Evolutionary conservation across 2,797 vertebrate species (phyloP).

Genomic region (Coregonus suidteri): DNA sequence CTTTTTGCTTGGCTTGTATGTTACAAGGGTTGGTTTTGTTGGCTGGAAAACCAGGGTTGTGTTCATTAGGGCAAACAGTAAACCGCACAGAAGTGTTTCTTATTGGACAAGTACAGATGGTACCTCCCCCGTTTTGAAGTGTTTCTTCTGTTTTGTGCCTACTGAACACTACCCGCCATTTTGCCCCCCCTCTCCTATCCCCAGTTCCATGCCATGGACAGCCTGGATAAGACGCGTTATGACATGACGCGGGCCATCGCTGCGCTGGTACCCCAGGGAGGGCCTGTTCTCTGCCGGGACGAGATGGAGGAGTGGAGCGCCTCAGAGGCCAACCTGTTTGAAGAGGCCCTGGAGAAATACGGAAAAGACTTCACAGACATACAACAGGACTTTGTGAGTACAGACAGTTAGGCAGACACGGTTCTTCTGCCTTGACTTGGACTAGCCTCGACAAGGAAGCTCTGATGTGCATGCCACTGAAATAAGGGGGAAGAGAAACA

Average conservation of each 20-base stretch:
- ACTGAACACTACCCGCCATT: not conserved
- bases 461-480: not conserved
- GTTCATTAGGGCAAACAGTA: not conserved
- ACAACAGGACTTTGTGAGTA: slow-evolving; percentile 97
- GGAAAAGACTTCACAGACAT: slow-evolving; percentile 98
- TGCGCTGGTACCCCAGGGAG: slow-evolving; percentile 94
- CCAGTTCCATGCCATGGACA: slow-evolving; percentile 98
- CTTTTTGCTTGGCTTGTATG: not conserved
- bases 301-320: slow-evolving; percentile 99
- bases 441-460: not conserved
- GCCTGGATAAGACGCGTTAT: slow-evolving; percentile 88
- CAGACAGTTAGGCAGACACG: not conserved
- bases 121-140: too few relatives aligned
- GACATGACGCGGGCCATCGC: slow-evolving; percentile 95
- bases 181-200: not conserved
- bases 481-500: not conserved
- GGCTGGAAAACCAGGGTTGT: not conserved
- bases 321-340: slow-evolving; percentile 94
- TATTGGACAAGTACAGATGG: too few relatives aligned
- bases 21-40: not conserved
- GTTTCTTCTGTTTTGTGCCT: not conserved
- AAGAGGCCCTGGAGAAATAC: slow-evolving; percentile 96
- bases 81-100: not conserved
- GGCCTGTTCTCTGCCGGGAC: slow-evolving; percentile 92
- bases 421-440: not conserved